phyloP scores from a whole-genome alignment of 1,140 invertebrate genomes.

The Proales similis region DNA sequence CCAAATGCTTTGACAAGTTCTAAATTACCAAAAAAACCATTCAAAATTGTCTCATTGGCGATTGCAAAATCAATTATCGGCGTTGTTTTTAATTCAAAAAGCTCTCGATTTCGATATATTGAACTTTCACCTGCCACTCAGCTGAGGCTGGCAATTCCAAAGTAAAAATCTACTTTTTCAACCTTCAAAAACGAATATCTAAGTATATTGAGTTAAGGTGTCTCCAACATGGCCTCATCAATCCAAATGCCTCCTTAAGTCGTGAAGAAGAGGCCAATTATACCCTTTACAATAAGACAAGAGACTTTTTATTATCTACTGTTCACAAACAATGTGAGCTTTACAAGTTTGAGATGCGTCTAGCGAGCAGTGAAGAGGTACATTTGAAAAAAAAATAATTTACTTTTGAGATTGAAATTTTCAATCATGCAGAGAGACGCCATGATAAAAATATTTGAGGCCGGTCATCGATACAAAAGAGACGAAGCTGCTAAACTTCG shows the following conservation, averaged over 20 bases:
- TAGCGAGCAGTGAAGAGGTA: conserved; percentile 28
- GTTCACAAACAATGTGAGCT: conserved; percentile 33
- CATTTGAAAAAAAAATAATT: conserved; percentile 6
- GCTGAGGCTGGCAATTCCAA: conserved; percentile 25
- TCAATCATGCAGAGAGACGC: conserved; percentile 29
- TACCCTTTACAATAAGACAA: conserved; percentile 33
- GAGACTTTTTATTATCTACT: conserved; percentile 1
- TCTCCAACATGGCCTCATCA: conserved; percentile 27
- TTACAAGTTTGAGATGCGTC: conserved; percentile 37
- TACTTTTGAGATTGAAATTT: neutral
- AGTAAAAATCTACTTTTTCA: neutral
- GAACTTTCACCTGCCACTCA: conserved; percentile 35
- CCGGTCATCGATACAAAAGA: conserved; percentile 33
- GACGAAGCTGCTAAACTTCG: conserved; percentile 7
- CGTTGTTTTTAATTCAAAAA: conserved; percentile 28
- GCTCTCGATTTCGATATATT: conserved; percentile 20
- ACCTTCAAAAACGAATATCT: neutral
- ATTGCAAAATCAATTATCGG: conserved; percentile 37
- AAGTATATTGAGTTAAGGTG: conserved; percentile 8
- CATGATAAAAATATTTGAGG: conserved; percentile 34
- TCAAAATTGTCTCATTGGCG: conserved; percentile 24
- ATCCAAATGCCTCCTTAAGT: conserved; percentile 16
- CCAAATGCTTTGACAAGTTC: conserved; percentile 18
- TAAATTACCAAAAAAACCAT: conserved; percentile 22
- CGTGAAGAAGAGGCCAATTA: conserved; percentile 35